phyloP scores from a whole-genome alignment of 2,888 invertebrate genomes.

The Oscheius sp. region DNA sequence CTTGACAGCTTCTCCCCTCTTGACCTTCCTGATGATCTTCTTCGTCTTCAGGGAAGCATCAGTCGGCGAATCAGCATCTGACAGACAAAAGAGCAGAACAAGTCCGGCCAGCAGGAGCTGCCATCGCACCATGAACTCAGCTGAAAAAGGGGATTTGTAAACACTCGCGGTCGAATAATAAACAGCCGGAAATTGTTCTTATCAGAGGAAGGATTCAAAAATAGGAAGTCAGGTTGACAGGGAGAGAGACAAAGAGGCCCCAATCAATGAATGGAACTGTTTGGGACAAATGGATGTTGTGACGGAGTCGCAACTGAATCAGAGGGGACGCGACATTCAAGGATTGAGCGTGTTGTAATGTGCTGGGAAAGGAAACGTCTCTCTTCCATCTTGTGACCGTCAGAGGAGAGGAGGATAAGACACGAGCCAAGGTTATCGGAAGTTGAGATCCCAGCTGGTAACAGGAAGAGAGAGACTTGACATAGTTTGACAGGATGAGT shows the following conservation, averaged over 20 bases:
- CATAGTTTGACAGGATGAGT: not conserved
- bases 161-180: not conserved
- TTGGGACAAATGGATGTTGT: slow-evolving; percentile 8
- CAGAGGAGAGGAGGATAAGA: not conserved
- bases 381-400: slow-evolving; percentile 3
- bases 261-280: not conserved
- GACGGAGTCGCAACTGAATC: slow-evolving; percentile 16
- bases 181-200: not conserved
- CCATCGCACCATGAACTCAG: slow-evolving; percentile 19
- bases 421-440: not conserved
- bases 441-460: not conserved
- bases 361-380: not conserved
- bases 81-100: not conserved
- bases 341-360: slow-evolving; percentile 4
- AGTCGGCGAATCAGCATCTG: not conserved
- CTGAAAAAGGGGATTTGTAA: not conserved
- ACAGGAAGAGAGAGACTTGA: too few relatives aligned
- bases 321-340: not conserved
- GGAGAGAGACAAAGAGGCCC: not conserved
- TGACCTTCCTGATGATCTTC: slow-evolving; percentile 4
- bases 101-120: slow-evolving; percentile 9
- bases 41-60: not conserved
- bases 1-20: slow-evolving; percentile 2
- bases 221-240: not conserved
- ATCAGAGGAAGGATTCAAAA: not conserved